Base-by-base conservation (phyloP, 2,888 invertebrate genomes). In the Chrysina gloriosa region DNA sequence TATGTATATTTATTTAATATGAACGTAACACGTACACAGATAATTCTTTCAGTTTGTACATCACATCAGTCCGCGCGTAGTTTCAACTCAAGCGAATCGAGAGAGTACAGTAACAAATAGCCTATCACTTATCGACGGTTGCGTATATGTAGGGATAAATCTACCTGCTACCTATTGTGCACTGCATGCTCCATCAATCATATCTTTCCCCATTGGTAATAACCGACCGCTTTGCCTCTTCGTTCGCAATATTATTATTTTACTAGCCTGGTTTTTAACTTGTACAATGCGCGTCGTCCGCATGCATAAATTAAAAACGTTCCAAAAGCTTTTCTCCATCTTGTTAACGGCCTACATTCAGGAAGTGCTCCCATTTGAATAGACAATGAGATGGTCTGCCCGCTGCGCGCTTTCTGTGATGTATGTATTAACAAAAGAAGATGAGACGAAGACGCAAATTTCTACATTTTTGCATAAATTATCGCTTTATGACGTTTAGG, bases 121-220 rank as follows among this genome's bases (percentile, higher is more conserved):
- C 75, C 75, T 71, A 73, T 76, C 74, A 74, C 71, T 70, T 72
- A 72, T 71, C 72, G n/a, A 72, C 73, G 71, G 72, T 66, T 56
- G 74, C 71, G 74, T 56, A 56, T 70, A 74, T 71, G 75, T 70
- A 74, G 72, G 75, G 72, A 75, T 73, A 74, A 73, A 76, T 76
- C 72, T 72, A 74, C 74, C 71, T 73, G 77, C 77, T 77, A 75
- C 76, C 77, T 76, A 76, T 78, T 77, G 78, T 78, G 74, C 72
- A 74, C 72, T 75, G 77, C 77, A 76, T 72, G 72, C 72, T 70
- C 70, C 74, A 78, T 78, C 76, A 72, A 76, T 78, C 77, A 78
- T 73, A 69, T 74, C 69, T 65, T 68, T 68, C 69, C 61, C 54
- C 61, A 42, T 42, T 42, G 39, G 39, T 42, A 58, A 25, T 42